Evolutionary conservation across 2,797 vertebrate genomes (phyloP).

Genomic region (Apogon hyalosoma): DNA sequence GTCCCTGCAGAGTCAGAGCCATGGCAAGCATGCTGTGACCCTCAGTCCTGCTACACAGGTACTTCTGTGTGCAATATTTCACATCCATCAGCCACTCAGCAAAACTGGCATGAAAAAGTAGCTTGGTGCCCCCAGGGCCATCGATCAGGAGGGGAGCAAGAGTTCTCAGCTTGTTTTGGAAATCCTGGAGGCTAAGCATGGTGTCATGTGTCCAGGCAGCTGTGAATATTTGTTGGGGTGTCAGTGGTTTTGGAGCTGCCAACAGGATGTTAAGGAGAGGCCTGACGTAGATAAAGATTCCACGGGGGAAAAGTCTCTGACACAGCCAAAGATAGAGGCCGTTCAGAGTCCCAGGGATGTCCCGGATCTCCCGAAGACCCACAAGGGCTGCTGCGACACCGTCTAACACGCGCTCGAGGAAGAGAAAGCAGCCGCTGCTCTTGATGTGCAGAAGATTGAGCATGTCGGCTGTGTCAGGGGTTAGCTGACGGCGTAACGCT

Average conservation of each 20-base stretch:
- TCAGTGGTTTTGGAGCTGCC: conserved; percentile 81
- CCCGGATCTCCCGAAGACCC: conserved; percentile 84
- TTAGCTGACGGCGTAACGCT: conserved; percentile 84
- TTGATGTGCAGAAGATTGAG: conserved; percentile 90
- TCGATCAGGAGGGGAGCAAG: conserved; percentile 78
- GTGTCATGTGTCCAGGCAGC: conserved; percentile 80
- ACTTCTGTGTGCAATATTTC: conserved; percentile 89
- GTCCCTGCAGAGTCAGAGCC: conserved; percentile 78
- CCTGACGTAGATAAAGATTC: conserved; percentile 79
- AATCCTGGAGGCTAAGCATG: conserved; percentile 72
- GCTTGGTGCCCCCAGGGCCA: conserved; percentile 70
- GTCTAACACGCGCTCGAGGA: conserved; percentile 88
- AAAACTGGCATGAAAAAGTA: conserved; percentile 89
- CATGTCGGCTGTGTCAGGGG: conserved; percentile 87
- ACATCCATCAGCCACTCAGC: conserved; percentile 89
- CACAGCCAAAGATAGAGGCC: conserved; percentile 91
- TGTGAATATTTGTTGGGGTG: conserved; percentile 73
- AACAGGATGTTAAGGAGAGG: conserved; percentile 84
- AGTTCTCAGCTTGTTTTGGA: conserved; percentile 75
- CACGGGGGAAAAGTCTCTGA: conserved; percentile 85
- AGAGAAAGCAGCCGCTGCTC: conserved; percentile 88
- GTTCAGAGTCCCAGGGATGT: conserved; percentile 88
- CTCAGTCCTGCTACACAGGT: conserved; percentile 82
- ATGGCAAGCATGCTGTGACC: conserved; percentile 87
- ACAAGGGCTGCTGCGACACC: conserved; percentile 82